phyloP scores from a whole-genome alignment of 2,888 invertebrate species.

The Morpho deidamia region DNA sequence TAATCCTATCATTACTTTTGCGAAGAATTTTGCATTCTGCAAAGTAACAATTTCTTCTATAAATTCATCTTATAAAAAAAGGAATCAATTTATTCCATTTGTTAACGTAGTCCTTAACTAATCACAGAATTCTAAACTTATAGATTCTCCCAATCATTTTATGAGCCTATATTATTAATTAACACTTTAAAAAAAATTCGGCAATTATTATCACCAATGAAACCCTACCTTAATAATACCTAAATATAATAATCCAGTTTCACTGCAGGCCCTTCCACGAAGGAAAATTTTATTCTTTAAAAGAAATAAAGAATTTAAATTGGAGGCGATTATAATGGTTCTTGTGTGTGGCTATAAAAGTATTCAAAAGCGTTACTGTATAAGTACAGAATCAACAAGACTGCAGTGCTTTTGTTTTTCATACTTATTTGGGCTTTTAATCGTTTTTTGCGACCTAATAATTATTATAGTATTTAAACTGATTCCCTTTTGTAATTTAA shows the following conservation, averaged over 20 bases:
- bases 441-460: too few species aligned
- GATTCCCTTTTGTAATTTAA: too few species aligned
- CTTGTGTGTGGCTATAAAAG: conserved; percentile 9
- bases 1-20: too few species aligned
- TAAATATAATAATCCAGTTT: conserved; percentile 13
- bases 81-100: too few species aligned
- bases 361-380: neutral
- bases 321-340: conserved; percentile 24
- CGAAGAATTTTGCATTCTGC: too few species aligned
- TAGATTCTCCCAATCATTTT: too few species aligned
- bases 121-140: too few species aligned
- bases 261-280: conserved; percentile 10
- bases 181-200: neutral
- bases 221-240: conserved; percentile 3
- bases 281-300: conserved; percentile 8
- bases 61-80: too few species aligned
- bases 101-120: too few species aligned
- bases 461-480: too few species aligned
- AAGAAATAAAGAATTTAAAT: conserved; percentile 14
- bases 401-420: neutral
- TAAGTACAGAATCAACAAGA: neutral
- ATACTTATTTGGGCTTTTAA: neutral
- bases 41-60: too few species aligned
- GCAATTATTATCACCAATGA: neutral
- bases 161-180: neutral